phyloP scores from a whole-genome alignment of 2,888 invertebrate genomes.

The Chrysomela aeneicollis region DNA sequence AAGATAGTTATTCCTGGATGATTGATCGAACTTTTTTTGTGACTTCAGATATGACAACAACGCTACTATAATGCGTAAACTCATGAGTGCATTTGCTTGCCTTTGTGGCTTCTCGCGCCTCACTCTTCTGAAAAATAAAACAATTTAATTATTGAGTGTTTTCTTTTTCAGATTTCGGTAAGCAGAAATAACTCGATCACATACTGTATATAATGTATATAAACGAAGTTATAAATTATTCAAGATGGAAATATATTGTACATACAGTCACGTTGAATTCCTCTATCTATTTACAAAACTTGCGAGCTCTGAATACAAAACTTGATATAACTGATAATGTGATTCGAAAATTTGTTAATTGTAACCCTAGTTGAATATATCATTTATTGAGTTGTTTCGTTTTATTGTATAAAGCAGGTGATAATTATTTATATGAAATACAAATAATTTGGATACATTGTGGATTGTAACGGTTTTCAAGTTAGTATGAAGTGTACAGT shows the following conservation, averaged over 20 bases:
- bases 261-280: constrained; percentile 8
- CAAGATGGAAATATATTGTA: constrained; percentile 15
- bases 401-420: no score
- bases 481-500: no score
- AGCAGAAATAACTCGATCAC: background rate
- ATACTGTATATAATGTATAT: constrained; percentile 20
- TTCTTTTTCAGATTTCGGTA: constrained; percentile 3
- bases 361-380: background rate
- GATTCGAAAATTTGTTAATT: constrained; percentile 5
- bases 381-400: background rate
- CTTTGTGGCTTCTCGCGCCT: no score
- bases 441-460: no score
- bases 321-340: constrained; percentile 15
- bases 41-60: no score
- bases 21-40: no score
- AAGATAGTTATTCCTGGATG: no score
- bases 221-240: background rate
- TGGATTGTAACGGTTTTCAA: no score
- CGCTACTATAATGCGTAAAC: no score
- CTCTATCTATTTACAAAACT: constrained; percentile 6
- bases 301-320: constrained; percentile 15
- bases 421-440: no score
- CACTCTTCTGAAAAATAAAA: no score
- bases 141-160: background rate
- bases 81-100: no score